Conservation (phyloP, 1,140 invertebrate species). For the Panagrolaimus sp. region DNA sequence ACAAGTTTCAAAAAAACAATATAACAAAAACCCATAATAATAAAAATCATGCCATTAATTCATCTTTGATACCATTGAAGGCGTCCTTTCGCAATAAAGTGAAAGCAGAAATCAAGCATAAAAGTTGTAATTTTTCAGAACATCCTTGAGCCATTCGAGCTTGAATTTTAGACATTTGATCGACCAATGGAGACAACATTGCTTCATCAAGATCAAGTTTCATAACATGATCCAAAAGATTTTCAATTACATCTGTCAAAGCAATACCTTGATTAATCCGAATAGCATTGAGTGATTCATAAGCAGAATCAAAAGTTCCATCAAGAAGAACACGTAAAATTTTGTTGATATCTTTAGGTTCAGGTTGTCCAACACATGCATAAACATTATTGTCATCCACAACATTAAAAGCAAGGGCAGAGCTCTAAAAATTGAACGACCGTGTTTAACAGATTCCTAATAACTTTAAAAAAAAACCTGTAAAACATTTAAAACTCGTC, state of each 20-base stretch:
- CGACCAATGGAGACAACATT: constrained; percentile 22
- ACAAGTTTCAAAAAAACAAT: constrained; percentile 5
- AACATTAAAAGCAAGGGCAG: constrained; percentile 74
- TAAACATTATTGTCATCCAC: constrained; percentile 90
- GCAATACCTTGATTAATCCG: background rate
- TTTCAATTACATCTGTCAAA: constrained; percentile 16
- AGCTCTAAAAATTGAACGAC: constrained; percentile 69
- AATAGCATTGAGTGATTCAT: constrained; percentile 22
- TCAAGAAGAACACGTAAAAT: constrained; percentile 51
- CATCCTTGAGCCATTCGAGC: constrained; percentile 40
- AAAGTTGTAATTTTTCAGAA: constrained; percentile 46
- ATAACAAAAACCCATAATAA: background rate
- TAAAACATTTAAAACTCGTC: constrained; percentile 88
- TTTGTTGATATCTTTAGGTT: constrained; percentile 77
- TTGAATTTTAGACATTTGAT: constrained; percentile 43
- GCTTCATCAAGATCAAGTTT: background rate
- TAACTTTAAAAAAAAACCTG: constrained; percentile 59
- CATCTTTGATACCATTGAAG: constrained; percentile 12
- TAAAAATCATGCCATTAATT: background rate
- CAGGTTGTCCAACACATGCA: constrained; percentile 88
- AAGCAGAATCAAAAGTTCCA: constrained; percentile 39
- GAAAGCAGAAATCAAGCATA: constrained; percentile 40
- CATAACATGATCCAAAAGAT: constrained; percentile 1
- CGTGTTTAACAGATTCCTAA: constrained; percentile 10
- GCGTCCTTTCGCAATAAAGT: constrained; percentile 26